Evolutionary conservation across 2,797 vertebrate species (phyloP).

Genomic region (Acanthurus leucopareius): DNA sequence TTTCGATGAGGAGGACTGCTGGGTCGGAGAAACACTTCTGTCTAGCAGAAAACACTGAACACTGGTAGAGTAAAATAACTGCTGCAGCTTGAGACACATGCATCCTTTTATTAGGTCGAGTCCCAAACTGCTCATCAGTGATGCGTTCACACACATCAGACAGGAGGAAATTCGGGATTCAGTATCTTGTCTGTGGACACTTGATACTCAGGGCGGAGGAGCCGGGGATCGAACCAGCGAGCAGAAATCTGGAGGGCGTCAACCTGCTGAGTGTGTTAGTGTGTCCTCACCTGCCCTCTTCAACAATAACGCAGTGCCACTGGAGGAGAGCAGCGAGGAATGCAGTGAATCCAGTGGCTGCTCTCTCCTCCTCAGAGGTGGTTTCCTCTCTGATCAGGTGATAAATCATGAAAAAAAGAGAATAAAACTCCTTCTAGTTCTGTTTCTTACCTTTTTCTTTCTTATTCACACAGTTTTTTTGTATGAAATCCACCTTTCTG

Average conservation of each 20-base stretch:
- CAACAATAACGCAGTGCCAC: neutral
- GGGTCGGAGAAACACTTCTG: conserved; percentile 36
- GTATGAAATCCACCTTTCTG: too few relatives aligned
- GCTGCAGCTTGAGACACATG: conserved; percentile 10
- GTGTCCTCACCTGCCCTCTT: conserved; percentile 48
- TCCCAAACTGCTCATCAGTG: too few relatives aligned
- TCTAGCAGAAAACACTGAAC: conserved; percentile 51
- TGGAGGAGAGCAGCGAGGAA: conserved; percentile 23
- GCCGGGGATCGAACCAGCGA: too few relatives aligned
- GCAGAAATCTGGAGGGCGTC: conserved; percentile 4
- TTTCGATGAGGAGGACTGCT: neutral
- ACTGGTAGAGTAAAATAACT: conserved; percentile 42
- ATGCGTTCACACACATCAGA: too few relatives aligned
- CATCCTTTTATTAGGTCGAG: too few relatives aligned
- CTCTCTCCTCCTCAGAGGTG: neutral
- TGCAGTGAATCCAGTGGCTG: conserved; percentile 33
- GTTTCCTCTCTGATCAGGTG: neutral
- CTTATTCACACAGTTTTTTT: neutral
- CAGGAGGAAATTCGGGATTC: too few relatives aligned
- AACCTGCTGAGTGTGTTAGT: neutral
- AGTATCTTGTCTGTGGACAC: too few relatives aligned
- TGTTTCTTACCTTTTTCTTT: neutral
- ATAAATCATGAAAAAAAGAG: neutral
- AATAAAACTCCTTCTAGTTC: neutral
- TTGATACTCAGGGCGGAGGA: too few relatives aligned